Evolutionary conservation across 1,140 invertebrate species (phyloP), one percentile per base, ranked within the genome.

Genomic region (Caerostris darwini): DNA sequence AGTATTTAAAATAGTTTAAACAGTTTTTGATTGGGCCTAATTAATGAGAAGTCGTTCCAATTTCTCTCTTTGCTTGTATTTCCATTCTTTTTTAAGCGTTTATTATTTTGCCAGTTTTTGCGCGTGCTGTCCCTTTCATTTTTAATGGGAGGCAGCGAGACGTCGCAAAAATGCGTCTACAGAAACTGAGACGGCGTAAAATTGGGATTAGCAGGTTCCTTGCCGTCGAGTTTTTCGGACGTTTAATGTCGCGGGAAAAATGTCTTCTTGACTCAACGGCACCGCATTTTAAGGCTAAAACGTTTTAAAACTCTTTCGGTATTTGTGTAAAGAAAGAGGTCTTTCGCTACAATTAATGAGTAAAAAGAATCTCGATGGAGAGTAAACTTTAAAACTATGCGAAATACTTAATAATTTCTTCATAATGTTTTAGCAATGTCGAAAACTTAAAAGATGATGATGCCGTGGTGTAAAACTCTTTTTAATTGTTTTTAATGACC

Each of bases 1-100:
- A 91, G 90, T 91, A 58, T 91, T 91, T 91, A 82, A 91, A 91
- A 91, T 91, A 91, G 90, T 91, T 91, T 91, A 91, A 91, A 91
- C 90, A 91, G 90, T 91, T 91, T 91, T 91, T 91, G 90, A 91
- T 82, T 91, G 90, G 71, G 61, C 71, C 61, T 91, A 91, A 91
- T 91, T 91, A 91, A 91, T 91, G 71, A 61, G 90, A 34, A 57
- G 90, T 91, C 90, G 71, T 91, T 91, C 69, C 69, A 61, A 91
- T 81, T 91, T 58, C 58, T 57, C 58, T 19, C 34, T 34, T 34
- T 34, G 34, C 34, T 34, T 34, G 56, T 8, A 50, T 34, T 88
- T 56, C 19, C 85, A 12, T 57, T 71, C 58, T 57, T 88, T 88
- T 61, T 61, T 53, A 64, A 57, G 19, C 61, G 10, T 85, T 85